Evolutionary conservation across 2,888 invertebrate genomes (phyloP).

Genomic region (Netelia virgata): DNA sequence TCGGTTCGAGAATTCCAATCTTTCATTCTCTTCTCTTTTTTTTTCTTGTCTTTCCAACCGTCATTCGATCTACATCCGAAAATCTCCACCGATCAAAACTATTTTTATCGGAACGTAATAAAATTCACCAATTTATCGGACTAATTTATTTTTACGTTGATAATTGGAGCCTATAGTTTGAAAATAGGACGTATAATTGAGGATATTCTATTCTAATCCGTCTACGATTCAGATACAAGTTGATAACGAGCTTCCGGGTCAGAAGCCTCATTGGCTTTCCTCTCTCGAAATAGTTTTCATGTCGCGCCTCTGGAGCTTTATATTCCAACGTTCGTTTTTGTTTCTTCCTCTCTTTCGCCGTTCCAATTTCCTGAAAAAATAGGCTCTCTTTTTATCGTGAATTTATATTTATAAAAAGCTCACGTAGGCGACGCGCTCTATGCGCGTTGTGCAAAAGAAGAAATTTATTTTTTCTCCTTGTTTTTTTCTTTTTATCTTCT

Average conservation of each 20-base stretch:
- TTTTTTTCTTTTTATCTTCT: background rate
- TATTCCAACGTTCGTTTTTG: background rate
- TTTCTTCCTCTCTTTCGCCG: background rate
- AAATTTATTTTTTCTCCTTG: constrained; percentile 10
- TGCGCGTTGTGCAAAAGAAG: constrained; percentile 13
- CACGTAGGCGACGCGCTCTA: background rate
- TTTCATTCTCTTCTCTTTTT: background rate
- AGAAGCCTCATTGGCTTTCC: background rate
- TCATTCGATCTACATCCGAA: background rate
- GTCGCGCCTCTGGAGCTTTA: background rate
- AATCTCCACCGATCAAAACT: background rate
- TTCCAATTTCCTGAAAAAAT: background rate
- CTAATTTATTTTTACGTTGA: background rate
- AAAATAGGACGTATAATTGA: constrained; percentile 39
- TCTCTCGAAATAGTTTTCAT: background rate
- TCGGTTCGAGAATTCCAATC: constrained; percentile 1
- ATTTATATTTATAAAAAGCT: background rate
- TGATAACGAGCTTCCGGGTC: constrained; percentile 21
- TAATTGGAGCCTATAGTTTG: background rate
- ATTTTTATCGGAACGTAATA: background rate
- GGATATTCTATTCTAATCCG: constrained; percentile 19
- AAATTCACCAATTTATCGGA: background rate
- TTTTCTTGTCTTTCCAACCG: background rate
- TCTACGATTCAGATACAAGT: background rate
- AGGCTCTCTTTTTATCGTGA: background rate